Evolutionary conservation across 2,888 invertebrate genomes (phyloP).

Genomic region (Cylindroiulus punctatus): DNA sequence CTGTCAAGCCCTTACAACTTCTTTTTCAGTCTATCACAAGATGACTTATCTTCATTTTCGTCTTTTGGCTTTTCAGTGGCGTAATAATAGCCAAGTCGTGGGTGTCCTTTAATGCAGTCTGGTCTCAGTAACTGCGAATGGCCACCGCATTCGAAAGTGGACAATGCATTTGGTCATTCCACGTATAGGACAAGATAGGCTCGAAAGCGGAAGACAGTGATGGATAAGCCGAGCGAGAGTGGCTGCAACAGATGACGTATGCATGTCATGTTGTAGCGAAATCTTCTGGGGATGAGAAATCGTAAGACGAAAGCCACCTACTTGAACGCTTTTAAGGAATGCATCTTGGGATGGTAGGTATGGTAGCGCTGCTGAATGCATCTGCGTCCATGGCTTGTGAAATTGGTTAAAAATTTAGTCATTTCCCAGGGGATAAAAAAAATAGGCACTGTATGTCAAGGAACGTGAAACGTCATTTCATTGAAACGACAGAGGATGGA

Average conservation of each 20-base stretch:
- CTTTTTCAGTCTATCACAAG: background rate
- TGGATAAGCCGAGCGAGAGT: background rate
- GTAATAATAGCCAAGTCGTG: background rate
- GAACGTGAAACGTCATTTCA: background rate
- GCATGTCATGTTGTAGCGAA: background rate
- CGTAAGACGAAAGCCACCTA: background rate
- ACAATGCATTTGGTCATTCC: background rate
- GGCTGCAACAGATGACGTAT: background rate
- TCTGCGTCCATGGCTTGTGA: background rate
- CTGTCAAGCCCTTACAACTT: background rate
- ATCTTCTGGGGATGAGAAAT: constrained; percentile 28
- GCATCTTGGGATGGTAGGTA: background rate
- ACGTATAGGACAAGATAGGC: constrained; percentile 10
- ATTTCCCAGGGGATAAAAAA: background rate
- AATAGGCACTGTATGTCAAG: background rate
- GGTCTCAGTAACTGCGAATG: background rate
- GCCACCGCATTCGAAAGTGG: background rate
- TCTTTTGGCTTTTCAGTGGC: background rate
- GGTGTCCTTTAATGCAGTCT: constrained; percentile 26
- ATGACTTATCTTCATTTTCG: background rate
- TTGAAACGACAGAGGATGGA: background rate
- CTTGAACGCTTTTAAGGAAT: constrained; percentile 1
- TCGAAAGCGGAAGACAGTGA: background rate
- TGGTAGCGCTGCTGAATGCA: background rate
- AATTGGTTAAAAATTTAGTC: constrained; percentile 41